phyloP scores from a whole-genome alignment of 2,888 invertebrate genomes.

The Rosalia funebris region DNA sequence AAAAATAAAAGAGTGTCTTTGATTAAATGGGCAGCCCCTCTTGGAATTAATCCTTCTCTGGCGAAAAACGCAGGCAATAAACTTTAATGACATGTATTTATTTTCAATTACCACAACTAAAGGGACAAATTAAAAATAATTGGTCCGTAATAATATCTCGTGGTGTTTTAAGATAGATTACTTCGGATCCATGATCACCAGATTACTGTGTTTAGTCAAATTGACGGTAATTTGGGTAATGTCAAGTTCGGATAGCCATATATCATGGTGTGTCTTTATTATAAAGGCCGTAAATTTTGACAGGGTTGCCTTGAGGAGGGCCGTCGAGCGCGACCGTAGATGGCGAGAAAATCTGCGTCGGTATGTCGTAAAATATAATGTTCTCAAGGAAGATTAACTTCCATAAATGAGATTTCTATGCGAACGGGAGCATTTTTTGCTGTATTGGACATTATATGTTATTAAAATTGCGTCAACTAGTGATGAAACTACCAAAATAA shows the following conservation, averaged over 20 bases:
- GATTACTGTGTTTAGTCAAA: constrained; percentile 28
- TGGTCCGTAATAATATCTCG: constrained; percentile 18
- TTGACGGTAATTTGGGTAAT: constrained; percentile 27
- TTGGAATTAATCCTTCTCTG: no score
- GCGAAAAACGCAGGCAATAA: constrained; percentile 3
- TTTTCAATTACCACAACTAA: constrained; percentile 22
- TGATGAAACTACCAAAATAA: no score
- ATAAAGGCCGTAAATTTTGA: constrained; percentile 12
- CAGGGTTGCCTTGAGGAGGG: constrained; percentile 5
- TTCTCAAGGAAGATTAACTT: neutral
- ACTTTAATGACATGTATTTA: constrained; percentile 14
- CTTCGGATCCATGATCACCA: constrained; percentile 13
- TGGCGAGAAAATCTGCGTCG: neutral
- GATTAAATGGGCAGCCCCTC: no score
- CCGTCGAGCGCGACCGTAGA: neutral
- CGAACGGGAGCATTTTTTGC: no score
- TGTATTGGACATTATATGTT: no score
- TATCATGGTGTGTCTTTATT: constrained; percentile 26
- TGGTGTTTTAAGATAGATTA: constrained; percentile 29
- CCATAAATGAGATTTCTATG: no score
- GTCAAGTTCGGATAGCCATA: constrained; percentile 24
- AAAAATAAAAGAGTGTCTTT: no score
- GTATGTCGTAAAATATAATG: neutral
- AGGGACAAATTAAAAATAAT: constrained; percentile 20
- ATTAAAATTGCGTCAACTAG: no score